Evolutionary conservation across 2,888 invertebrate species (phyloP).

Genomic region (Dichetophora obliterata): DNA sequence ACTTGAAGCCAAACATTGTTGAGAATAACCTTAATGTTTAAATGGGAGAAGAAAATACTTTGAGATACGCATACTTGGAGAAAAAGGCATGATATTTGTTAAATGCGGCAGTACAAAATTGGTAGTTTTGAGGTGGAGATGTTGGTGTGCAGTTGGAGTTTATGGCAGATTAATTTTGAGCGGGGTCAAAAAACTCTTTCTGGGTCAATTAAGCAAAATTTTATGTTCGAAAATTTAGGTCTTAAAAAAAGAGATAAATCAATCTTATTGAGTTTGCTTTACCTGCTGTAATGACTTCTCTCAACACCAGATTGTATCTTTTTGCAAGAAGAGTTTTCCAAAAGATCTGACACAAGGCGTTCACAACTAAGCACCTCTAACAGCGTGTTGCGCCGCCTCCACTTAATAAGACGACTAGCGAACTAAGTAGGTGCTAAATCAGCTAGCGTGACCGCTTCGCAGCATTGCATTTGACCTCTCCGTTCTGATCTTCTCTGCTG

Average conservation of each 20-base stretch:
- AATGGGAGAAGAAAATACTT: background rate
- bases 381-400: background rate
- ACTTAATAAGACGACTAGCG: background rate
- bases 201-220: conserved; percentile 3
- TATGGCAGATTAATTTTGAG: background rate
- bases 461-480: background rate
- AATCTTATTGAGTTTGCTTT: background rate
- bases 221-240: background rate
- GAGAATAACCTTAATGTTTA: background rate
- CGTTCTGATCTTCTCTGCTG: background rate
- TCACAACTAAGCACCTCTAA: conserved; percentile 3
- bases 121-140: background rate
- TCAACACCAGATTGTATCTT: background rate
- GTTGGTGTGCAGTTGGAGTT: background rate
- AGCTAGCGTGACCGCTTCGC: background rate
- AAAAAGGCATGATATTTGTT: conserved; percentile 1
- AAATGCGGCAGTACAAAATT: too few species aligned
- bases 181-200: background rate
- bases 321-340: background rate
- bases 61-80: conserved; percentile 10
- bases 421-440: background rate
- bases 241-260: background rate
- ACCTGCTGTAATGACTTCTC: background rate
- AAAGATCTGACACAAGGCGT: background rate
- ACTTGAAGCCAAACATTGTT: conserved; percentile 5